Evolutionary conservation across 1,140 invertebrate genomes (phyloP).

Genomic region (Drosophila parabipectinata): DNA sequence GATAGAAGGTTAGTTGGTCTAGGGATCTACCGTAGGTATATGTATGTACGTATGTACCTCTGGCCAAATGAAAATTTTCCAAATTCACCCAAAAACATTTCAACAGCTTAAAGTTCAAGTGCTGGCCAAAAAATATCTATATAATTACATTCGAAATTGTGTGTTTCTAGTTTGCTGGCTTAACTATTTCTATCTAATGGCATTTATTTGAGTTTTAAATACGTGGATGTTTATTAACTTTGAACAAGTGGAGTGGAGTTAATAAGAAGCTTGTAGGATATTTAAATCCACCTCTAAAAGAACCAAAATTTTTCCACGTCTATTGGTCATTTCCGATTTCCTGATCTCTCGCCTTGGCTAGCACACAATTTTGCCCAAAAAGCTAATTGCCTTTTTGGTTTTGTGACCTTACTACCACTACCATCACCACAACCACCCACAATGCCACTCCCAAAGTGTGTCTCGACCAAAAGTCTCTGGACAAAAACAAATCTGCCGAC

Average conservation of each 20-base stretch:
- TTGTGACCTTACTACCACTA: background rate
- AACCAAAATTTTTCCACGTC: background rate
- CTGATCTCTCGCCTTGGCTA: background rate
- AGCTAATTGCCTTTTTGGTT: conserved; percentile 4
- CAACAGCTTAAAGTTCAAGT: conserved; percentile 35
- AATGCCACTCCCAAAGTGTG: conserved; percentile 7
- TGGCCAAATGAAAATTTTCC: conserved; percentile 47
- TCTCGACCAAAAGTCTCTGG: background rate
- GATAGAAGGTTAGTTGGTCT: conserved; percentile 31
- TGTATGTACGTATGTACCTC: conserved; percentile 22
- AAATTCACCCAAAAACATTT: conserved; percentile 60
- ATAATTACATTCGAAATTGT: conserved; percentile 18
- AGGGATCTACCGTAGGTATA: background rate
- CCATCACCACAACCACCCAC: too few species aligned
- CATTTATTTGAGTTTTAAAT: conserved; percentile 6
- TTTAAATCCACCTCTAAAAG: background rate
- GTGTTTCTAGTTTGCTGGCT: background rate
- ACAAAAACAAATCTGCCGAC: conserved; percentile 5
- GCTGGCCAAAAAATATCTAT: background rate
- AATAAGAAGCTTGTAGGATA: too few species aligned
- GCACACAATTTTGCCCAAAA: background rate
- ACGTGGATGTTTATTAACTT: background rate
- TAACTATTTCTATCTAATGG: conserved; percentile 8
- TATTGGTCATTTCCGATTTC: conserved; percentile 6
- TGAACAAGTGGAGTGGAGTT: too few species aligned